A percentile compares a stretch with the other conserved stretches of the same genome.
phyloP scores from a whole-genome alignment of 1,140 invertebrate species.

The Neuroterus valhalla region DNA sequence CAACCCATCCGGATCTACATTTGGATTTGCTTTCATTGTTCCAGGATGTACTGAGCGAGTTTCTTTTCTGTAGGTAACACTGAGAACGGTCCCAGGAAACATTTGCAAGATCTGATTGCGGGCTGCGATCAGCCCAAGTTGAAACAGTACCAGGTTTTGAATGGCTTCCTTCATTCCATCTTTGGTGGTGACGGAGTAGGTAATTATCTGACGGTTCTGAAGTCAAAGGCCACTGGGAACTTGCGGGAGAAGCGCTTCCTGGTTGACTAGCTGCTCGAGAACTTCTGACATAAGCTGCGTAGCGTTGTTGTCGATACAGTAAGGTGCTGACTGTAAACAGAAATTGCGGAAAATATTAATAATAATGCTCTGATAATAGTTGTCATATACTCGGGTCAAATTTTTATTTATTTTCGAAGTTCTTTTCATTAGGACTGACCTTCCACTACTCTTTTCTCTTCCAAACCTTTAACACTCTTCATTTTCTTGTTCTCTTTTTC shows the following conservation, averaged over 20 bases:
- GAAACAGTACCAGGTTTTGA: constrained; percentile 61
- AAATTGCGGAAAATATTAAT: neutral
- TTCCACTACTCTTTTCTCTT: no score
- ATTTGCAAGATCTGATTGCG: constrained; percentile 61
- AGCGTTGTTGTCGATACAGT: constrained; percentile 44
- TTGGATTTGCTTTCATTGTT: constrained; percentile 57
- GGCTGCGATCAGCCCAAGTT: constrained; percentile 66
- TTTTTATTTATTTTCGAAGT: no score
- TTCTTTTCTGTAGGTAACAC: constrained; percentile 60
- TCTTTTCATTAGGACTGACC: no score
- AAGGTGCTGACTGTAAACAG: constrained; percentile 49
- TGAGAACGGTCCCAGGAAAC: constrained; percentile 62
- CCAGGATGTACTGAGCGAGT: constrained; percentile 61
- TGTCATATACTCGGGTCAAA: neutral
- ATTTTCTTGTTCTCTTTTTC: no score
- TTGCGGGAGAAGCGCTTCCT: constrained; percentile 58
- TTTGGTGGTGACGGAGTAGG: constrained; percentile 58
- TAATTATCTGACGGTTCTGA: constrained; percentile 45
- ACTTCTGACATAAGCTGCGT: constrained; percentile 41
- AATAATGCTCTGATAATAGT: no score
- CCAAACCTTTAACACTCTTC: no score
- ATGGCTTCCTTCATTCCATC: constrained; percentile 55
- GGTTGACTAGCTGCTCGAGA: constrained; percentile 59
- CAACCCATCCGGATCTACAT: constrained; percentile 59
- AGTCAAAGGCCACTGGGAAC: constrained; percentile 60